Evolutionary conservation across 2,113 vertebrate genomes (phyloP).

Genomic region (Microcebus ravelobensis): DNA sequence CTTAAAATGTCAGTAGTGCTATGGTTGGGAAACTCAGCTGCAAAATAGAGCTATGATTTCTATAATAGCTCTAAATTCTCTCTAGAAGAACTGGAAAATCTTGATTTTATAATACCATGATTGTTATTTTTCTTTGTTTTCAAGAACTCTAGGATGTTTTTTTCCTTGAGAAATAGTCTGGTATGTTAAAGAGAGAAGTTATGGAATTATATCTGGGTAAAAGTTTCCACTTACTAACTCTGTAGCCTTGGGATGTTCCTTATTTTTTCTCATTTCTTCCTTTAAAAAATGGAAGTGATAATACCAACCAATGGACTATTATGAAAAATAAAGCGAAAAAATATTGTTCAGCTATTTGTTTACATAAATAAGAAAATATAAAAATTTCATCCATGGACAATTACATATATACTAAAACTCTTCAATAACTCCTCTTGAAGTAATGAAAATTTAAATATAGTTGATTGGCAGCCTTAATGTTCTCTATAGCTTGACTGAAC

Average conservation of each 20-base stretch:
- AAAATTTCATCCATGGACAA: background rate
- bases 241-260: background rate
- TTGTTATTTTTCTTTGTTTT: conserved; percentile 22
- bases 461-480: background rate
- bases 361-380: background rate
- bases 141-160: background rate
- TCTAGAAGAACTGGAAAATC: background rate
- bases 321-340: background rate
- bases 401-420: background rate
- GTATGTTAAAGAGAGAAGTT: background rate
- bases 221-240: background rate
- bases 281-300: background rate
- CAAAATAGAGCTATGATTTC: background rate
- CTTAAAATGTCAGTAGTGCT: background rate
- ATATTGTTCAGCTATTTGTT: background rate
- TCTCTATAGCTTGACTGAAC: background rate
- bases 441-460: conserved; percentile 7
- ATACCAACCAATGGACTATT: background rate
- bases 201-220: background rate
- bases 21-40: background rate
- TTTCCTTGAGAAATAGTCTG: background rate
- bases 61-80: background rate
- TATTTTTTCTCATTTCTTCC: background rate
- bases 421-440: background rate
- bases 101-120: background rate